Conservation (phyloP, 2,113 vertebrate genomes). For the Anolis sagrei region DNA sequence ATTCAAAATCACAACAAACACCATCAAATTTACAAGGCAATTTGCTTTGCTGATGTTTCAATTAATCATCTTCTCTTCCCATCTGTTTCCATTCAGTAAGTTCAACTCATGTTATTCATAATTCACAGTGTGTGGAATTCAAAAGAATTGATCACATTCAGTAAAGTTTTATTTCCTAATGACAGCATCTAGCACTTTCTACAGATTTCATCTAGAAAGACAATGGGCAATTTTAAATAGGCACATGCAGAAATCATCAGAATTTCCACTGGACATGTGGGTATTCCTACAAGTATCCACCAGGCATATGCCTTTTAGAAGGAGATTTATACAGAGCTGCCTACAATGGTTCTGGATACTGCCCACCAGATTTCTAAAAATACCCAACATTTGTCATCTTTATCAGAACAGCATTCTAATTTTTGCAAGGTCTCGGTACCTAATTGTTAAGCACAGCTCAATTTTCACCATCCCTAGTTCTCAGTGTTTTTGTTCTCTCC, state of each 20-base stretch:
- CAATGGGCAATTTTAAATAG: background rate
- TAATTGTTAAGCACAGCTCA: background rate
- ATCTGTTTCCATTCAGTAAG: constrained; percentile 44
- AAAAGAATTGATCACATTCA: constrained; percentile 32
- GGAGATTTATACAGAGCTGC: background rate
- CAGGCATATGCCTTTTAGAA: background rate
- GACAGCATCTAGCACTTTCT: background rate
- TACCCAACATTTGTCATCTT: constrained; percentile 10
- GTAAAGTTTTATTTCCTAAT: constrained; percentile 18
- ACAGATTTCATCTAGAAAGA: background rate
- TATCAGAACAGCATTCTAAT: background rate
- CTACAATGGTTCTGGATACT: background rate
- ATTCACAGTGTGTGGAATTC: constrained; percentile 3
- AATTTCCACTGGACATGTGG: background rate
- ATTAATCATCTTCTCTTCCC: constrained; percentile 39
- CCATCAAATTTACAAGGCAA: constrained; percentile 20
- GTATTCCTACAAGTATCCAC: background rate
- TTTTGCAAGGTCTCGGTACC: background rate
- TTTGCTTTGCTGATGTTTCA: constrained; percentile 27
- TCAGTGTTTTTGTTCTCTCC: background rate
- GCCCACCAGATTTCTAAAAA: constrained; percentile 15
- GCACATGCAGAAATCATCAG: background rate
- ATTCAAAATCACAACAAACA: background rate
- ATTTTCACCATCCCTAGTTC: background rate
- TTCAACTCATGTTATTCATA: constrained; percentile 39